These are phyloP conservation scores for Eristalinus sepulchralis DNA, from an alignment of 2,888 invertebrate species.

Conservation along the genomic window DNA sequence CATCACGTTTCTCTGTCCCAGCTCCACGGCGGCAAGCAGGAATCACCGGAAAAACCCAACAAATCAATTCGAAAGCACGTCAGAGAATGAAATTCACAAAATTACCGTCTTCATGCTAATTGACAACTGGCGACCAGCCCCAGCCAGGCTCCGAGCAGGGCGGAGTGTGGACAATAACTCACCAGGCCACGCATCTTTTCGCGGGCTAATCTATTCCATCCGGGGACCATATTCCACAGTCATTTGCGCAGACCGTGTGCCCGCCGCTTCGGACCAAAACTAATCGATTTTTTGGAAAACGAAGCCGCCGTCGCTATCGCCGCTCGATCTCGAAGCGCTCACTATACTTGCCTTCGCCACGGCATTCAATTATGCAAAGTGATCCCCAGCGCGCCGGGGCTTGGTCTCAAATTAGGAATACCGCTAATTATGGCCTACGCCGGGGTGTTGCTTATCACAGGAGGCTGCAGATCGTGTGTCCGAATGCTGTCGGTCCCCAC, in stretches of 20 bases:
- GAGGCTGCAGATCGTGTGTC: not conserved
- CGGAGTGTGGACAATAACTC: conserved; percentile 13
- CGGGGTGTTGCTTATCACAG: conserved; percentile 7
- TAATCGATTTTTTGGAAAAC: conserved; percentile 36
- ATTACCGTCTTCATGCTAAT: conserved; percentile 39
- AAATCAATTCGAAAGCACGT: not conserved
- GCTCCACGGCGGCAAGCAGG: not conserved
- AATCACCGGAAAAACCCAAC: not conserved
- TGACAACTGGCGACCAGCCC: not conserved
- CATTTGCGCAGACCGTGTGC: not conserved
- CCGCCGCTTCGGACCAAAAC: conserved; percentile 15
- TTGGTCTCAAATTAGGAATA: conserved; percentile 15
- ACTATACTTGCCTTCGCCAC: not conserved
- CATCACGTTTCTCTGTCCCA: not conserved
- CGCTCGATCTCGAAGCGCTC: conserved; percentile 4
- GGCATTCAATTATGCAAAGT: conserved; percentile 23
- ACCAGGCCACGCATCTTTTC: conserved; percentile 12
- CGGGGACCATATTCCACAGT: not conserved
- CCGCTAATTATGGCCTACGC: conserved; percentile 19
- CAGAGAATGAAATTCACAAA: conserved; percentile 9
- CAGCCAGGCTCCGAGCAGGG: not conserved
- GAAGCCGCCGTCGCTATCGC: conserved; percentile 12
- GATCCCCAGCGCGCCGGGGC: not conserved
- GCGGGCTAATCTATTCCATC: conserved; percentile 15
- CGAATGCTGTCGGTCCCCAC: not conserved